A percentile compares a stretch with the other conserved stretches of the same genome.
Conservation (phyloP, 2,888 invertebrate species). For the Lasioglossum villosulum region DNA sequence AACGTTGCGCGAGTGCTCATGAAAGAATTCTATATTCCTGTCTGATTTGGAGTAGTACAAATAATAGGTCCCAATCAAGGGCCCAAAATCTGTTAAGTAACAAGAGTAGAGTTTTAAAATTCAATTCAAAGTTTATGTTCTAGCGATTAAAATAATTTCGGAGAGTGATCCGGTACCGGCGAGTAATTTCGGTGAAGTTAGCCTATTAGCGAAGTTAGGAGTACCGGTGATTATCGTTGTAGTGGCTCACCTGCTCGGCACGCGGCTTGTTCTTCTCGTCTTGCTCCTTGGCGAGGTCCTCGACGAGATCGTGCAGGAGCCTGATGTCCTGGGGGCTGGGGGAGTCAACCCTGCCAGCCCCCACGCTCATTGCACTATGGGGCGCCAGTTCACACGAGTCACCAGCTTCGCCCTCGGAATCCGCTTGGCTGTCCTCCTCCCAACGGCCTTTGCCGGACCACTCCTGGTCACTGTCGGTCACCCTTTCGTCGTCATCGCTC, state of each 20-base stretch:
- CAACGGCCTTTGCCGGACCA: constrained; percentile 71
- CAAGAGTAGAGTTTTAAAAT: too few species aligned
- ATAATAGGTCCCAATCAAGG: too few species aligned
- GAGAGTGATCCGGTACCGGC: background rate
- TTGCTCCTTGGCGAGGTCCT: constrained; percentile 81
- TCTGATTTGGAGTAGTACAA: too few species aligned
- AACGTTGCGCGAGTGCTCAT: background rate
- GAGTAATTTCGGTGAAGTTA: background rate
- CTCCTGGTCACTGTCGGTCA: constrained; percentile 78
- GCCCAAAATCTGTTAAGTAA: too few species aligned
- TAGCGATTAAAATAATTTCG: too few species aligned
- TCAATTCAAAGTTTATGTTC: background rate
- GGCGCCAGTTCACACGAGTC: constrained; percentile 82
- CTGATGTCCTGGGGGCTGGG: constrained; percentile 83
- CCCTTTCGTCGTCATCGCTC: constrained; percentile 82
- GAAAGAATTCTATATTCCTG: background rate
- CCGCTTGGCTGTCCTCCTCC: constrained; percentile 68
- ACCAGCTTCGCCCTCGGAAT: constrained; percentile 61
- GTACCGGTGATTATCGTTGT: background rate
- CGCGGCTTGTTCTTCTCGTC: constrained; percentile 77
- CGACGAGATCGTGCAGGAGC: constrained; percentile 82
- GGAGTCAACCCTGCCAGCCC: constrained; percentile 81
- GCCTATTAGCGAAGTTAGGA: background rate
- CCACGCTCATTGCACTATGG: constrained; percentile 81
- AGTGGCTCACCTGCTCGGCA: constrained; percentile 79